Base-by-base conservation (phyloP, 2,113 vertebrate species). In the Orthonyx spaldingii region DNA sequence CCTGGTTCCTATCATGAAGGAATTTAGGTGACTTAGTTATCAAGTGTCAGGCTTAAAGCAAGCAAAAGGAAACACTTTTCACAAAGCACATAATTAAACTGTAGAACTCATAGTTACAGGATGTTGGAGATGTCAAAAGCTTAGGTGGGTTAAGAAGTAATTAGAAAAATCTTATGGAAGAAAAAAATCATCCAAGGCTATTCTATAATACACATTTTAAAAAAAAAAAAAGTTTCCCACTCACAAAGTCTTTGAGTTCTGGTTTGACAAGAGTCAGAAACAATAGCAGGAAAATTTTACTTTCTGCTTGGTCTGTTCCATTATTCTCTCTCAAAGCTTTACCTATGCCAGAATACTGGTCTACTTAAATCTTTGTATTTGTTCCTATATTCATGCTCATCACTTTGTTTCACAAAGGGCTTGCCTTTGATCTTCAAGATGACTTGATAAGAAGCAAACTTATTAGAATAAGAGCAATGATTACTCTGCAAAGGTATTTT, bases 41-140 rank as follows among this genome's bases (percentile, higher is more conserved):
- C 72, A 84, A 93, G 69, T 87, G 74, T 55, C 84, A 87, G 52
- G 52, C 11, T 93, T 82, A 95, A 93, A 91, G 61, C 52, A 91
- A 94, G 94, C 84, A 87, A 91, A 91, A 91, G 93, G 95, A 93
- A 96, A 89, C 49, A 71, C 44, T 82, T 89, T 89, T 96, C 87
- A 87, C 30, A 68, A 91, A 82, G 65, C 84, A 94, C 69, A 1
- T 94, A 94, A 91, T 96, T 93, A 87, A 94, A 82, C 42, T 39
- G 30, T 59, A 89, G 60, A 84, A 82, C 30, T 84, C 53, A 41
- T 21, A 93, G 46, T 53, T 75, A 50, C 81, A 84, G 77, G 52
- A 95, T 71, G 77, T 68, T 91, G 52, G 27, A 94, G 59, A 96
- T 72, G 44, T 95, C 92, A 91, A 89, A 95, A 95, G 39, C 78